Base-by-base conservation (phyloP, 2,797 vertebrate species). In the Spatula versicolor region DNA sequence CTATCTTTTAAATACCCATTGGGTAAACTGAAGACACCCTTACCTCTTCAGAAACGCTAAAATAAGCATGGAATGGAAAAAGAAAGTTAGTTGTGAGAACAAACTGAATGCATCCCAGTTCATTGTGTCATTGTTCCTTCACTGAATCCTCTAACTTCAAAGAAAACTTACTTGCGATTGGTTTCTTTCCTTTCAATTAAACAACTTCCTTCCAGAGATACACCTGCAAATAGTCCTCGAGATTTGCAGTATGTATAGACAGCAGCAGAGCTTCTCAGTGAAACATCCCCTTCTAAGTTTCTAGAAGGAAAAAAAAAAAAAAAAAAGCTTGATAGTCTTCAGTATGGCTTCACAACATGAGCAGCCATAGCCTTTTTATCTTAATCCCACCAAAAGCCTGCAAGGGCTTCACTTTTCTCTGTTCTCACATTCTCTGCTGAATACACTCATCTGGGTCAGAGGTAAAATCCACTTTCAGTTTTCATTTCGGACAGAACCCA, bases 101-200 rank as follows among this genome's bases (percentile, higher is more conserved):
- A 50, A 71, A 54, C 3, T 60, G 26, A 71, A 93, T 26, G 26
- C 73, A 11, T 43, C 25, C 43, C 69, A 59, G 8, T 89, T 37
- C 28, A 30, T 59, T 69, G 9, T 59, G 31, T 37, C 63, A 87
- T 31, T n/a, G n/a, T 30, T 13, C 8, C 46, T 64, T 37, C 48
- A 83, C 8, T 54, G 20, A 67, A 75, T 35, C 8, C 33, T 68
- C 45, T 26, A 54, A 22, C 31, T 37, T 58, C n/a, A 13, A 52
- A 59, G 46, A 35, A 28, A 56, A 97, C 98, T 94, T 98, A 99
- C 99, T 99, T 99, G 96, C 98, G 98, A 96, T 99, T 99, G 46
- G 99, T 98, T 25, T 99, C 99, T 89, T 99, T 99, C 96, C 99
- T 98, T 94, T 99, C 99, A 20, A 99, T 98, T 74, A 99, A 97